phyloP scores from a whole-genome alignment of 2,797 vertebrate species.

The Pelodytes ibericus region DNA sequence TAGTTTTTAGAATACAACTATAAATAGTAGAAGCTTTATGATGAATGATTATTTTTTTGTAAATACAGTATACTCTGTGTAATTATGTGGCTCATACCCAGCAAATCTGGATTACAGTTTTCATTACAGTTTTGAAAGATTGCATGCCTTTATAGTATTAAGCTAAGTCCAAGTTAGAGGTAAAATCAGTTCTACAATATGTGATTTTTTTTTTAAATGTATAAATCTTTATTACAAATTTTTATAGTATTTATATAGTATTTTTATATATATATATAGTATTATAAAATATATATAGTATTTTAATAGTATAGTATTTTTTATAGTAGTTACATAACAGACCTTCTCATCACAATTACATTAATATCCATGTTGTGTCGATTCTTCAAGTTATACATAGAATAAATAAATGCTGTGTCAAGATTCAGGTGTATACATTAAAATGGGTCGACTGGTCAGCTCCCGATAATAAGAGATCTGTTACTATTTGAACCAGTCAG shows the following conservation, averaged over 20 bases:
- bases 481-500: no score
- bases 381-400: no score
- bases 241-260: constrained; percentile 42
- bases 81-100: constrained; percentile 79
- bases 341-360: no score
- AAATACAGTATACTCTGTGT: constrained; percentile 67
- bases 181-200: constrained; percentile 73
- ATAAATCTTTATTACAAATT: no score
- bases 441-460: no score
- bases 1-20: constrained; percentile 54
- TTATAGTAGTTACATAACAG: no score
- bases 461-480: no score
- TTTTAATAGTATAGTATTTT: no score
- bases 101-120: constrained; percentile 80
- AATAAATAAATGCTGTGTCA: no score
- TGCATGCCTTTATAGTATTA: constrained; percentile 79
- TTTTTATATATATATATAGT: background rate
- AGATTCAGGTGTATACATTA: no score
- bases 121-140: constrained; percentile 76
- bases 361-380: no score
- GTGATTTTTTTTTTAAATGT: constrained; percentile 36
- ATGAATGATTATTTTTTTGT: constrained; percentile 74
- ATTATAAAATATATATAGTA: no score
- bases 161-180: constrained; percentile 67
- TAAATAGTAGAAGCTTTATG: constrained; percentile 67